These are phyloP conservation scores for Xiphorhynchus erythropygius DNA, from an alignment of 2,797 vertebrate genomes.

Conservation along the genomic window DNA sequence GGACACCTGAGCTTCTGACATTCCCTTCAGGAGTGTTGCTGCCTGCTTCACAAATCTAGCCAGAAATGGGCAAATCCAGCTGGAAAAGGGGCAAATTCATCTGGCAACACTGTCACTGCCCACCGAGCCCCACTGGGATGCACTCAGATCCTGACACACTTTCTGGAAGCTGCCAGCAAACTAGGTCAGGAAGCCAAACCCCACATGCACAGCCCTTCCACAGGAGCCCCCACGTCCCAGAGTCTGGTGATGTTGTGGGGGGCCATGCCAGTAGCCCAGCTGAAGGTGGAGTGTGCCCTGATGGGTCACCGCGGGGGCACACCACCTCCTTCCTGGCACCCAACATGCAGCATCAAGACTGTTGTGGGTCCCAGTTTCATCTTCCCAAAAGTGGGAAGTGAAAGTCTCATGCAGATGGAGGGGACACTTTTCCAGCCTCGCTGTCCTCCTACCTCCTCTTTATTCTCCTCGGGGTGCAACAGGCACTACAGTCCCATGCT, in stretches of 20 bases:
- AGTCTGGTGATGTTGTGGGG: fast-evolving
- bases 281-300: background rate
- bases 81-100: background rate
- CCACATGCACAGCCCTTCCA: background rate
- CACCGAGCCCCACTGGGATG: background rate
- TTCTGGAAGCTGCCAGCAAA: background rate
- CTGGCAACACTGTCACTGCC: background rate
- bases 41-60: background rate
- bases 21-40: background rate
- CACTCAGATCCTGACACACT: background rate
- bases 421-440: background rate
- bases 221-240: background rate
- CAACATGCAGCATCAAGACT: background rate
- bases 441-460: background rate
- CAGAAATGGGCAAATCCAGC: background rate
- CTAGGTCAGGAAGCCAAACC: background rate
- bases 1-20: fast-evolving
- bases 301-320: background rate
- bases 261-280: background rate
- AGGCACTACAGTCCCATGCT: background rate
- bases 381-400: background rate
- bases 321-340: background rate
- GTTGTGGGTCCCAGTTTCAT: background rate
- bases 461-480: background rate
- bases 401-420: background rate